Conservation (phyloP, 1,140 invertebrate species). For the Nasonia giraulti region DNA sequence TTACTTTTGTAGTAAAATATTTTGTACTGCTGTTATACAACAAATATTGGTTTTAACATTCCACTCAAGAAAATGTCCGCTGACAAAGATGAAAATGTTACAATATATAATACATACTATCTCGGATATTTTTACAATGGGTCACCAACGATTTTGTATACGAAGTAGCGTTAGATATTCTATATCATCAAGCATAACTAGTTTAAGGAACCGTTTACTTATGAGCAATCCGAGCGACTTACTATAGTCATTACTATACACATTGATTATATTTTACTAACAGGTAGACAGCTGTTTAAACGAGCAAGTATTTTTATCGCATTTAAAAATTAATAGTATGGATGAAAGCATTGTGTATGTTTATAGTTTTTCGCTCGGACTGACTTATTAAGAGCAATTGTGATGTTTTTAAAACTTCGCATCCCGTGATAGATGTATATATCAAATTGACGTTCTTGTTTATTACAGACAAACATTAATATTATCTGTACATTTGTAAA, state of each 20-base stretch:
- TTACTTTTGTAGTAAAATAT: neutral
- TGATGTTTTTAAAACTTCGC: neutral
- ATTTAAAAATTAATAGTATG: neutral
- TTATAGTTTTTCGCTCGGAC: neutral
- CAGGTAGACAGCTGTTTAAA: too few species aligned
- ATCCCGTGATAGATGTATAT: slow-evolving; percentile 32
- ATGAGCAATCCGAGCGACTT: neutral
- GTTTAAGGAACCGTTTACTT: neutral
- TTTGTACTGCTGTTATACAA: neutral
- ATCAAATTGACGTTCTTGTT: slow-evolving; percentile 3
- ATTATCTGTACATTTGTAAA: slow-evolving; percentile 40
- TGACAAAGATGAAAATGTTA: too few species aligned
- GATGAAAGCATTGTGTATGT: neutral
- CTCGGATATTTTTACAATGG: too few species aligned
- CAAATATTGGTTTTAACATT: too few species aligned
- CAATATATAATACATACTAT: neutral
- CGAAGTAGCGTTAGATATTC: too few species aligned
- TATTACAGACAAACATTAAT: slow-evolving; percentile 31
- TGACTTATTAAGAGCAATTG: neutral
- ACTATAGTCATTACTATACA: neutral
- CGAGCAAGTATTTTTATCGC: too few species aligned
- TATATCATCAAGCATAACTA: too few species aligned
- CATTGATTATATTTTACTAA: neutral
- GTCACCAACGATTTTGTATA: too few species aligned
- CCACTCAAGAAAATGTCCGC: too few species aligned